Evolutionary conservation across 1,140 invertebrate genomes (phyloP).

Genomic region (Aphelinus certus): DNA sequence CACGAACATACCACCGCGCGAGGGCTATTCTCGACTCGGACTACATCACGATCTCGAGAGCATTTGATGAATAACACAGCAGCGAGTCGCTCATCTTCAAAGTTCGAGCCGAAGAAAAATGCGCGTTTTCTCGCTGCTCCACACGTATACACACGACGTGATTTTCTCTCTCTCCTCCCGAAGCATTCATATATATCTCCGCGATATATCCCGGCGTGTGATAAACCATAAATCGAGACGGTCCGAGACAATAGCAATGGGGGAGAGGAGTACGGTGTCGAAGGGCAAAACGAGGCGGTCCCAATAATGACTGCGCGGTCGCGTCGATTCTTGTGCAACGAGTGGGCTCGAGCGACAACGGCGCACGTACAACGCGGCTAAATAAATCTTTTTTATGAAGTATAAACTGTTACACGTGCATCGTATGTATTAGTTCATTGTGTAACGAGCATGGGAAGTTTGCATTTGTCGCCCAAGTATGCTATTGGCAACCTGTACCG

Average conservation of each 20-base stretch:
- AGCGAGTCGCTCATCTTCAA: background rate
- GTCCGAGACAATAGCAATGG: background rate
- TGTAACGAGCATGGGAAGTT: too few relatives aligned
- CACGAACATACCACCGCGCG: too few relatives aligned
- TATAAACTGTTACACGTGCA: slow-evolving; percentile 24
- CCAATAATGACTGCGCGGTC: slow-evolving; percentile 13
- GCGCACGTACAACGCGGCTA: slow-evolving; percentile 12
- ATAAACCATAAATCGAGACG: too few relatives aligned
- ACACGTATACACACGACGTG: background rate
- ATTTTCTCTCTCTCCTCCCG: background rate
- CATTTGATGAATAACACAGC: background rate
- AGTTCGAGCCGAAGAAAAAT: background rate
- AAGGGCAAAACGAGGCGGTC: slow-evolving; percentile 34
- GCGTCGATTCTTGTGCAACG: slow-evolving; percentile 29
- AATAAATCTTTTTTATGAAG: slow-evolving; percentile 40
- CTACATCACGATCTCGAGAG: too few relatives aligned
- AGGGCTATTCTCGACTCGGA: too few relatives aligned
- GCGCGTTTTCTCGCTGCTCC: background rate
- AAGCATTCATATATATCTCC: background rate
- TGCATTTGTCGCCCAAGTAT: too few relatives aligned
- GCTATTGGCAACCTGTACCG: too few relatives aligned
- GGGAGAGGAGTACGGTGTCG: background rate
- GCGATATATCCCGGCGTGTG: too few relatives aligned
- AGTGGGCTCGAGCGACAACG: slow-evolving; percentile 15
- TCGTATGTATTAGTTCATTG: too few relatives aligned